Base-by-base conservation (phyloP, 2,888 invertebrate species). In the Parnassius mnemosyne region DNA sequence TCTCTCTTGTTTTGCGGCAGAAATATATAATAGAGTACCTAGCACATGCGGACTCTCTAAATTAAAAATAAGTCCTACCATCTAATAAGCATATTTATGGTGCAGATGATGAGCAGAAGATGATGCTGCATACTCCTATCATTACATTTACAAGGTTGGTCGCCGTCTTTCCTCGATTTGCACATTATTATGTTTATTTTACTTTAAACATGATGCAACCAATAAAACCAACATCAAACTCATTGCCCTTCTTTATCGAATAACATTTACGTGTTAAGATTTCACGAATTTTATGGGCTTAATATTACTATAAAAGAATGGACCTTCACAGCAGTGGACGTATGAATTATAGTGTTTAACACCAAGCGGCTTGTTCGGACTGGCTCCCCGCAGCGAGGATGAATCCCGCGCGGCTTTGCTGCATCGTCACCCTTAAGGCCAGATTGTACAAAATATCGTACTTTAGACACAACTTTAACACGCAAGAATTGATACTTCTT, bases 331-430 rank as follows among this genome's bases (percentile, higher is more conserved):
- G 87, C 78, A 84, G 81, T 78, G 71, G 69, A 75, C 73, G 73
- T 74, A 84, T 89, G 89, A 90, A 85, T 85, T 89, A 90, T 89
- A 75, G 84, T 83, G 84, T 85, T 89, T 90, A 87, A 89, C 89
- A 87, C 89, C 85, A 80, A 77, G 73, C 75, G 75, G 81, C 89
- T 77, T 89, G 89, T 89, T 64, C 71, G 64, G 68, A 49, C 63
- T 65, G 81, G 66, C 78, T 69, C 77, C 87, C 87, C 80, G 86
- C 70, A 64, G 86, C 63, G 81, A 69, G 67, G 61, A 68, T 57
- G 63, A 34, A 34, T 67, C 68, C 71, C 56, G 65, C 55, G 44
- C 56, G 64, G 67, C 66, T 58, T 49, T 44, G 63, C 60, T 62
- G 68, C 68, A 61, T 69, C 70, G 69, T 71, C 71, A 69, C 71